Evolutionary conservation across 2,888 invertebrate genomes (phyloP), one percentile per base, ranked within the genome.

Genomic region (Lycia hirtaria): DNA sequence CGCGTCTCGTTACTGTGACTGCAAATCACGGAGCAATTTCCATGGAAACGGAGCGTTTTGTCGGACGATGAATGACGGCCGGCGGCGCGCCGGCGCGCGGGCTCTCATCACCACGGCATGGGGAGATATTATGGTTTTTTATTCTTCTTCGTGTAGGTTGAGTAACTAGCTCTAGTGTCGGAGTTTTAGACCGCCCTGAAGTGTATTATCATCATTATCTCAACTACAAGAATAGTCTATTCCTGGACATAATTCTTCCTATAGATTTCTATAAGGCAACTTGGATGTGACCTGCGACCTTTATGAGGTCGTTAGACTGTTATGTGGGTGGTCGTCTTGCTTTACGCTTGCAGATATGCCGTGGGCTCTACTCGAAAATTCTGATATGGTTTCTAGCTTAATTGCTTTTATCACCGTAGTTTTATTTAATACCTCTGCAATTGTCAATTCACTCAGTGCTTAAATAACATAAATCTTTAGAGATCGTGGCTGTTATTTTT

Each of bases 401-500:
- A 72, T 67, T 65, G 71, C 65, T 75, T 78, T 72, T 73, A 76
- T 72, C 67, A 66, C 60, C 57, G 10, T 63, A 63, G 48, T 72
- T 67, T 76, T 73, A 75, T 80, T 76, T 70, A 70, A 71, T 28
- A 59, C 55, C 55, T 61, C 69, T 67, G 73, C 73, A 71, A 71
- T 68, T 65, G 64, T 65, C 63, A 71, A 73, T 73, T 68, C 65
- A 68, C 68, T 68, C 64, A 69, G 65, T 67, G 69, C 67, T 71
- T 65, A 67, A 58, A 71, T 65, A 67, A 58, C 57, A 56, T 86
- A 85, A 81, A 82, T 83, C 76, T 78, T 60, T 53, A 65, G 62
- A 75, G 68, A 80, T 75, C 65, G 72, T 75, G 75, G 70, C 75
- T 78, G 80, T 80, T 83, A 80, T 78, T 79, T 83, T 79, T 79